Conservation (phyloP, 2,888 invertebrate genomes). For the Heliconius aoede region DNA sequence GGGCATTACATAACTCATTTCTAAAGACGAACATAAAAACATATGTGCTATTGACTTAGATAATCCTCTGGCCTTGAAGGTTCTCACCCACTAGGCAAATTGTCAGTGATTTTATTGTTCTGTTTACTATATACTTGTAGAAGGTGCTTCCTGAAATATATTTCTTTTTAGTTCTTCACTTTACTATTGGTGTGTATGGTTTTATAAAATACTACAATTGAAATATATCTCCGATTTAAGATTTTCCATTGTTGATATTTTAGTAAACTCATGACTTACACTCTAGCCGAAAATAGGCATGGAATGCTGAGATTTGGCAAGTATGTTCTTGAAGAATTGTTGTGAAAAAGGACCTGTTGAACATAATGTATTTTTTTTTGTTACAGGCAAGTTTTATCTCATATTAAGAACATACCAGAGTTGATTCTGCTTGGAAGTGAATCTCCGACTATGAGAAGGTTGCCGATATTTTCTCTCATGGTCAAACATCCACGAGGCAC, state of each 20-base stretch:
- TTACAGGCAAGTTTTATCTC: slow-evolving; percentile 89
- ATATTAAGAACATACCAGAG: slow-evolving; percentile 90
- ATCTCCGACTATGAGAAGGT: slow-evolving; percentile 85
- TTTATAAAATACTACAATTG: neutral
- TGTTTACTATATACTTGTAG: slow-evolving; percentile 9
- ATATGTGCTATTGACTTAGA: slow-evolving; percentile 13
- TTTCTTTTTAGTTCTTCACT: neutral
- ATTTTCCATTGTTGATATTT: neutral
- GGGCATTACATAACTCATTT: slow-evolving; percentile 10
- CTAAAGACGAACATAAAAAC: slow-evolving; percentile 13
- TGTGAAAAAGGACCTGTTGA: too few species aligned
- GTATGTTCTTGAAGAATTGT: too few species aligned
- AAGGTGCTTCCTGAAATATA: neutral
- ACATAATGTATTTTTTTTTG: slow-evolving; percentile 22
- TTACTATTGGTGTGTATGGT: neutral
- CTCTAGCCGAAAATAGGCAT: too few species aligned
- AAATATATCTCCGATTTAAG: neutral
- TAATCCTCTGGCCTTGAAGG: slow-evolving; percentile 22
- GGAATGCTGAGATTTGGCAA: too few species aligned
- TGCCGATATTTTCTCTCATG: slow-evolving; percentile 94
- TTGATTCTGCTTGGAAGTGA: slow-evolving; percentile 90
- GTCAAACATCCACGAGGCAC: slow-evolving; percentile 91
- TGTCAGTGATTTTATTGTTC: slow-evolving; percentile 22
- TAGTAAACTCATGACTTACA: too few species aligned
- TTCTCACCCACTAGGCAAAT: neutral